Base-by-base conservation (phyloP, 2,888 invertebrate genomes). In the Lithodes maja region DNA sequence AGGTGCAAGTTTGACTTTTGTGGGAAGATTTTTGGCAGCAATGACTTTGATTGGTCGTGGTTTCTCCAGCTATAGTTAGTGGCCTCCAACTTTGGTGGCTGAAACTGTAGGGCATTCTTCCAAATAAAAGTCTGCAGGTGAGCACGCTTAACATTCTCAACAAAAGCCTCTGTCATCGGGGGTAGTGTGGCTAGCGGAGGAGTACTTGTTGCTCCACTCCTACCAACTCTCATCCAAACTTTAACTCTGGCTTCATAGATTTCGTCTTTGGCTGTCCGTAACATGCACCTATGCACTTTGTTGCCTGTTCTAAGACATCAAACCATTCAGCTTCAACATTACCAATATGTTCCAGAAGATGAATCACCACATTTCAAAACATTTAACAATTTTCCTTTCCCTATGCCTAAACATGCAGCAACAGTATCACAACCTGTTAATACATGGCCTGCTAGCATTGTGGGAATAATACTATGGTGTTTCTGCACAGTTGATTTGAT, bases 191-290 rank as follows among this genome's bases (percentile, higher is more conserved):
- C 33, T 33, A 33, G 33, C 33, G 33, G 33, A 33, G 33, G 33
- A 33, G 33, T 33, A 33, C 33, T 33, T 33, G 33, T 33, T 33
- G 33, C 71, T 71, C 2, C 5, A 71, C 2, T 2, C 17, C 71
- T 82, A 68, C 82, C 82, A 82, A 69, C 50, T 68, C 68, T 68
- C 68, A 5, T 69, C 82, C 82, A 82, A 49, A 1, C 69, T 69
- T 69, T 82, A n/a, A 82, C 82, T 82, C 82, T 69, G 68, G 82
- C 69, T 82, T 69, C 69, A 82, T 82, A 82, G 69, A 82, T 82
- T 49, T 82, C 68, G 50, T 68, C 68, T 82, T 82, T 68, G 82
- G 68, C 82, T 82, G 82, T 82, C 33, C 33, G 33, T 33, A 33
- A 33, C 33, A 33, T 33, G 33, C 33, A 33, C 33, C 33, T 33